Percentiles rank a stretch among this genome's conserved stretches.
These are phyloP conservation scores for Sarcophaga variegata DNA, from an alignment of 2,888 invertebrate genomes.

Conservation along the genomic window DNA sequence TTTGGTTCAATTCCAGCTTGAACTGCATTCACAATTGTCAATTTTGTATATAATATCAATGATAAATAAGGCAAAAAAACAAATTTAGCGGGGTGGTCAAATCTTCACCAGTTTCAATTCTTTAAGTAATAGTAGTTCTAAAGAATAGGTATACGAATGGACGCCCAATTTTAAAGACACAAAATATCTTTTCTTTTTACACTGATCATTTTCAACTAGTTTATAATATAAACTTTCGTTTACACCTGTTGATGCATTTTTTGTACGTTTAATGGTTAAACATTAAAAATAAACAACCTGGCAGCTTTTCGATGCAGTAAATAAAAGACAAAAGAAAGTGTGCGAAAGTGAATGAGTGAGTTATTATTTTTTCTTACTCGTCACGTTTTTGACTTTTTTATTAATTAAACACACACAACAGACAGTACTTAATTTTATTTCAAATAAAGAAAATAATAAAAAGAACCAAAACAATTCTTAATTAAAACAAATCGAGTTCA, in stretches of 20 bases:
- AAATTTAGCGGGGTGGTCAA: no score
- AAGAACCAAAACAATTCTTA: constrained; percentile 20
- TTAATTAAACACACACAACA: constrained; percentile 49
- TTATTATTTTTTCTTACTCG: constrained; percentile 47
- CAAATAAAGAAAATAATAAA: constrained; percentile 37
- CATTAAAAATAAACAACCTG: not conserved
- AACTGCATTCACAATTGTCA: no score
- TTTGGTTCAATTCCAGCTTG: no score
- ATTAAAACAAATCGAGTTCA: constrained; percentile 10
- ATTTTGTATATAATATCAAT: no score
- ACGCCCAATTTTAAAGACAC: no score
- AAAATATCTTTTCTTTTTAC: no score
- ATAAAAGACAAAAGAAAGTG: constrained; percentile 26
- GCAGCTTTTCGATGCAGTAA: constrained; percentile 31
- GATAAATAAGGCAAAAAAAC: no score
- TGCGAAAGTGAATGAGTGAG: constrained; percentile 21
- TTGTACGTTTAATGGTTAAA: not conserved
- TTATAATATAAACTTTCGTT: not conserved
- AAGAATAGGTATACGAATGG: no score
- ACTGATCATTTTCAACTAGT: no score
- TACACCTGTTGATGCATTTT: constrained; percentile 51
- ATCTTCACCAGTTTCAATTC: no score
- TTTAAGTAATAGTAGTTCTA: no score
- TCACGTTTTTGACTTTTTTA: constrained; percentile 59
- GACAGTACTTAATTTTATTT: constrained; percentile 53